Base-by-base conservation (phyloP, 2,113 vertebrate species). In the Lagenorhynchus albirostris region DNA sequence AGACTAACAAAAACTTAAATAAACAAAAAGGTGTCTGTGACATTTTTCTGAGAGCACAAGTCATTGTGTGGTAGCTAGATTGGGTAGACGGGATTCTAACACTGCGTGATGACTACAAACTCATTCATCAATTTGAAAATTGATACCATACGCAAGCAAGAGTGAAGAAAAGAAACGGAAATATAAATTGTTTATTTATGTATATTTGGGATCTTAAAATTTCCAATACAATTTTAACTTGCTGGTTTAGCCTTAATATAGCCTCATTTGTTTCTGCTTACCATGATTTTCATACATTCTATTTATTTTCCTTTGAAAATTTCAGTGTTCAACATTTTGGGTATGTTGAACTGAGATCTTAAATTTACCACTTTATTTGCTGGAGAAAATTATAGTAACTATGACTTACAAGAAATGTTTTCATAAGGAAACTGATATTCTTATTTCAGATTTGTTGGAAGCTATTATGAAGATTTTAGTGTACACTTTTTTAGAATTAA, bases 331-430 rank as follows among this genome's bases (percentile, higher is more conserved):
- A 55, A 41, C 63, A 36, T 77, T 92, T 96, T 93, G 65, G 20
- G 10, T 85, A 26, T 21, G 0, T 38, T 81, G 70, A 63, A 62
- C 11, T 79, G 89, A 86, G 50, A 38, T 93, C 15, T 70, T 83
- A 79, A 81, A 50, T 60, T 67, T 81, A 76, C 88, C 44, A 68
- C n/a, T 84, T n/a, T 93, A 50, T 79, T 91, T 97, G 95, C 88
- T 92, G 29, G 89, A 36, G 77, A 81, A 95, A 90, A 94, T 80
- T 58, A 91, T 47, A 76, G 68, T 82, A 90, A 67, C 73, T 71
- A 3, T 20, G 65, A 86, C 84, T 80, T 89, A 62, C 47, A 70
- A 89, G 89, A 94, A 60, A 21, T 94, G 26, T 95, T 96, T 82
- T 88, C 65, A 53, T 94, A 74, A 89, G 67, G 21, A 92, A 76